A percentile compares a stretch with the other conserved stretches of the same genome.
Evolutionary conservation across 2,888 invertebrate species (phyloP).

Genomic region (Xylophagus ater): DNA sequence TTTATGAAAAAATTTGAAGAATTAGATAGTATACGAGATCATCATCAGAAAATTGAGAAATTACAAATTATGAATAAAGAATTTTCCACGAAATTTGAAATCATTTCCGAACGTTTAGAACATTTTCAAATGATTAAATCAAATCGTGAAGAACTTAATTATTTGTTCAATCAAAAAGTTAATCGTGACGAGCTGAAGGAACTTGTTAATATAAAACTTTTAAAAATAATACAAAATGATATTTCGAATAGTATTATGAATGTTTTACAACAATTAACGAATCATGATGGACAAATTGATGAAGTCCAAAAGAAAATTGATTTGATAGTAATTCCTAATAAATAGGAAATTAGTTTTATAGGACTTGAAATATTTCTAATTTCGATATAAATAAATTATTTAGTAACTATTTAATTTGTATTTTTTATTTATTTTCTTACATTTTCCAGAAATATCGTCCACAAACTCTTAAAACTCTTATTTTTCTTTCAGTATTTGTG

Average conservation of each 20-base stretch:
- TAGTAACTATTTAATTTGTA: no score
- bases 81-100: background rate
- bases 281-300: no score
- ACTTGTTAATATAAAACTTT: background rate
- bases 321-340: no score
- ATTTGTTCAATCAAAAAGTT: constrained; percentile 1
- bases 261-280: no score
- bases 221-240: constrained; percentile 2
- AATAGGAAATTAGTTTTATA: no score
- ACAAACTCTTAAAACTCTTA: no score
- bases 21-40: background rate
- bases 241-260: constrained; percentile 5
- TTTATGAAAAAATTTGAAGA: background rate
- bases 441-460: no score
- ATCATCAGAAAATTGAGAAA: background rate
- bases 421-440: no score
- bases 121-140: constrained; percentile 6
- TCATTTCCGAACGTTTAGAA: constrained; percentile 4
- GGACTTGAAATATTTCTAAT: no score
- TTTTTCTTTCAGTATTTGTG: no score
- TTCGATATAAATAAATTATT: no score
- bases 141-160: constrained; percentile 7
- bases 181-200: background rate
- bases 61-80: background rate
- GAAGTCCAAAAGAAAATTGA: no score